Evolutionary conservation across 2,797 vertebrate species (phyloP), one percentile per base, ranked within the genome.

Genomic region (Oreochromis grahami): DNA sequence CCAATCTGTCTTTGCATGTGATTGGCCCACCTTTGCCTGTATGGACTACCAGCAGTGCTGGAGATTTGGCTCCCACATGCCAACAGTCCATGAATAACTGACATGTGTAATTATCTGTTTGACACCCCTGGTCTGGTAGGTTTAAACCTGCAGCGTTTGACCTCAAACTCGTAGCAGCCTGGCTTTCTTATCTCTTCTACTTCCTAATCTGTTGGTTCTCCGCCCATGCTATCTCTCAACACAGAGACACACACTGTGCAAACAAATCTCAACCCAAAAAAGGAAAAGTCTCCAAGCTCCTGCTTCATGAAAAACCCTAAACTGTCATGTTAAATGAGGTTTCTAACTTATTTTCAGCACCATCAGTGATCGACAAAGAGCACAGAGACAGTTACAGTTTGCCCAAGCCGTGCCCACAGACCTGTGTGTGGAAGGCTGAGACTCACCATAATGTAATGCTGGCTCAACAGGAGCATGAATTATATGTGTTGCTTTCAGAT

Each of bases 91-190:
- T 3, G 29, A 60, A 34, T 60, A 60, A 60, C 29, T 60, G 56
- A 60, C 15, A 3, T 1, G 26, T 60, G 9, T 11, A 34, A 1
- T 60, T 60, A 60, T 60, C 15, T 34, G 29, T 34, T 7, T 60
- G 55, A 26, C 52, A 55, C 21, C 12, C 7, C 55, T 32, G 56
- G 41, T 72, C 45, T 45, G 14, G 9, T 21, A 34, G 41, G 78
- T 78, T 85, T 26, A 77, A 89, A 88, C 91, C 72, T 51, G 83
- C 70, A 82, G 29, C 38, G 78, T 81, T 51, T 78, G 76, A 70
- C 43, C 8, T 34, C 36, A 24, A 14, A 4, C 53, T 78, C n/a
- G 32, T 4, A 8, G 21, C 51, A 13, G 36, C 15, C 81, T 58
- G 51, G 32, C 79, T 41, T 77, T 79, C 78, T 90, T 91, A 90